These are phyloP conservation scores for Dolichomitus sp. DNA, from an alignment of 2,888 invertebrate species.

Conservation along the genomic window DNA sequence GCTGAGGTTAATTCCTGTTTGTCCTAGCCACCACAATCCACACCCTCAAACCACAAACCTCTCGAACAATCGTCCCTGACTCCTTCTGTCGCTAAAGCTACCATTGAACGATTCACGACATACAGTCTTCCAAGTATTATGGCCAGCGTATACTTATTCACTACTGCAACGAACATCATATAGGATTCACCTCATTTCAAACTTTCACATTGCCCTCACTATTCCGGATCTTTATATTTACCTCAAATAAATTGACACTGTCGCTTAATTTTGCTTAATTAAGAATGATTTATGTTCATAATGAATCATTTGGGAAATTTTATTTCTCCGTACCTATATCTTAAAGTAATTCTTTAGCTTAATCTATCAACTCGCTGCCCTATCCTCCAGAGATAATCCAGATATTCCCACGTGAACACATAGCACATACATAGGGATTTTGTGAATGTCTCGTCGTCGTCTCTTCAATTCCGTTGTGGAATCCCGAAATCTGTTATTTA, in stretches of 20 bases:
- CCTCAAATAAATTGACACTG: too few relatives aligned
- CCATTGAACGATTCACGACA: slow-evolving; percentile 31
- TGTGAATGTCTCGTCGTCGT: too few relatives aligned
- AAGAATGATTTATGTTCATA: too few relatives aligned
- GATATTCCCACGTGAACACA: too few relatives aligned
- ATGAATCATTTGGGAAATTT: too few relatives aligned
- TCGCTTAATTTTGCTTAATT: too few relatives aligned
- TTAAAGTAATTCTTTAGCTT: neutral
- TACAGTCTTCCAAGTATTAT: slow-evolving; percentile 15
- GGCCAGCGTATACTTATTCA: neutral
- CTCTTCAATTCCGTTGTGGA: too few relatives aligned
- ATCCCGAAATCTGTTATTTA: too few relatives aligned
- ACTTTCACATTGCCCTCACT: too few relatives aligned
- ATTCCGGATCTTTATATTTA: too few relatives aligned
- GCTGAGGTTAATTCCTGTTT: slow-evolving; percentile 78
- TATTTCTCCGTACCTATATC: too few relatives aligned
- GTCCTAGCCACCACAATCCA: slow-evolving; percentile 71
- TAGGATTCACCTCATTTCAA: neutral
- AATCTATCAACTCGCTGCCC: neutral
- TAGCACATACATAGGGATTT: too few relatives aligned
- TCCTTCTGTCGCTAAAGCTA: slow-evolving; percentile 21
- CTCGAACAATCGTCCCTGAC: slow-evolving; percentile 59
- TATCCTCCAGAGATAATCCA: neutral
- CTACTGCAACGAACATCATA: slow-evolving; percentile 6
- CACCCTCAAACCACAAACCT: slow-evolving; percentile 66